Evolutionary conservation across 2,888 invertebrate genomes (phyloP), one percentile per base, ranked within the genome.

Genomic region (Kryphioiulus occultus): DNA sequence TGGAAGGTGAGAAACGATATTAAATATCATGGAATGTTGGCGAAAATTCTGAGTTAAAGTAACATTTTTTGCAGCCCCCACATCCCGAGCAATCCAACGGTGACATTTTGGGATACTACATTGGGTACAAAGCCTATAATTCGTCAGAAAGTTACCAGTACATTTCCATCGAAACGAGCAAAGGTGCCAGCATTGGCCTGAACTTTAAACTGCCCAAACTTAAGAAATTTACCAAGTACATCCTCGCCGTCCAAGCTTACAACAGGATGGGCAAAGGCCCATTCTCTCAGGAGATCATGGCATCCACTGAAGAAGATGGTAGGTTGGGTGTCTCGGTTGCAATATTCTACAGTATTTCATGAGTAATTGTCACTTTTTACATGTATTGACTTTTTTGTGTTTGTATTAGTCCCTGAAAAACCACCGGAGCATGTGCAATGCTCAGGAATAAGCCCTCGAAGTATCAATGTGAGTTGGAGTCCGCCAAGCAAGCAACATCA

Each of bases 1-100:
- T 96, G 96, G 96, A 94, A 95, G 94, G 95, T 85, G n/a, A 44
- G 44, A 85, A 47, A 22, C 15, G 32, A 35, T 78, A 26, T 35
- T 7, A 35, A 35, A n/a, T n/a, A n/a, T n/a, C n/a, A n/a, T n/a
- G n/a, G n/a, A n/a, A n/a, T n/a, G n/a, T n/a, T n/a, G n/a, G n/a
- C n/a, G n/a, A n/a, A n/a, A n/a, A n/a, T n/a, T n/a, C n/a, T n/a
- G n/a, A n/a, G n/a, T n/a, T n/a, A n/a, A n/a, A n/a, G n/a, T n/a
- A n/a, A n/a, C n/a, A n/a, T n/a, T n/a, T n/a, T n/a, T n/a, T 59
- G n/a, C 78, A 89, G 89, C 68, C 89, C 9, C 89, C 89, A 22
- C 87, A 82, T 42, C 68, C 42, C 22, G 87, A 87, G 22, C 47
- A 85, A 53, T 53, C 86, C 35, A 88, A 89, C n/a, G 89, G 89